Conservation (phyloP, 2,797 vertebrate species). For the Sebastolobus alascanus region DNA sequence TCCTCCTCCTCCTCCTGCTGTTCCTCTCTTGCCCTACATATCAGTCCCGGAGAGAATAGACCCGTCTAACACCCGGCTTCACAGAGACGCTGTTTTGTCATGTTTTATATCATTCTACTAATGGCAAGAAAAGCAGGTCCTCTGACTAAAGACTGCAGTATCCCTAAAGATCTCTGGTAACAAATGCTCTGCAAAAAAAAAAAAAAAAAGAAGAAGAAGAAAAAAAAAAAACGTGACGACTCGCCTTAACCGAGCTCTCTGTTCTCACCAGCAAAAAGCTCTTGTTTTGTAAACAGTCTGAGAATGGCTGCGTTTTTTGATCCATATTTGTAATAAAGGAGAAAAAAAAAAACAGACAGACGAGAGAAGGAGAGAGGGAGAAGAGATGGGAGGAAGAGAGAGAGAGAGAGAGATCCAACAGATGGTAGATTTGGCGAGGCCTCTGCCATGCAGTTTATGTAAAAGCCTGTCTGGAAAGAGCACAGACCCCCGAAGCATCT, state of each 20-base stretch:
- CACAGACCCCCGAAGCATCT: slow-evolving; percentile 78
- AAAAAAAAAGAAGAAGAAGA: neutral
- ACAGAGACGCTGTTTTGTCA: slow-evolving; percentile 86
- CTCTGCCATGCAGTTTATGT: slow-evolving; percentile 79
- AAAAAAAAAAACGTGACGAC: slow-evolving; percentile 53
- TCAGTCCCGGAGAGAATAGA: slow-evolving; percentile 85
- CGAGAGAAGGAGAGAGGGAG: slow-evolving; percentile 23
- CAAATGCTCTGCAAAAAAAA: slow-evolving; percentile 74
- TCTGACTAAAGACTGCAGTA: slow-evolving; percentile 83
- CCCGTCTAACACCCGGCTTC: slow-evolving; percentile 85
- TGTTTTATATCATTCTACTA: slow-evolving; percentile 89
- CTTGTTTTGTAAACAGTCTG: slow-evolving; percentile 74
- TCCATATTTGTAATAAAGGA: slow-evolving; percentile 71
- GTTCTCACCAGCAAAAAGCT: slow-evolving; percentile 66
- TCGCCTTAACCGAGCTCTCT: slow-evolving; percentile 71
- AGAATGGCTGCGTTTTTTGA: slow-evolving; percentile 63
- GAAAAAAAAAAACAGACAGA: slow-evolving; percentile 51
- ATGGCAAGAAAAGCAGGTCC: slow-evolving; percentile 83
- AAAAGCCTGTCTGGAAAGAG: slow-evolving; percentile 82
- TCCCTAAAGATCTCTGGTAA: slow-evolving; percentile 81
- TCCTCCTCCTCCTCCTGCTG: slow-evolving; percentile 64
- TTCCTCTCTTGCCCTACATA: slow-evolving; percentile 86
- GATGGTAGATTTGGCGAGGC: slow-evolving; percentile 84
- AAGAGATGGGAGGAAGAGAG: slow-evolving; percentile 50
- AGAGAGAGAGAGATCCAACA: slow-evolving; percentile 73